A percentile compares a stretch with the other conserved stretches of the same genome.
Conservation (phyloP, 2,113 vertebrate species). For the Lates calcarifer region DNA sequence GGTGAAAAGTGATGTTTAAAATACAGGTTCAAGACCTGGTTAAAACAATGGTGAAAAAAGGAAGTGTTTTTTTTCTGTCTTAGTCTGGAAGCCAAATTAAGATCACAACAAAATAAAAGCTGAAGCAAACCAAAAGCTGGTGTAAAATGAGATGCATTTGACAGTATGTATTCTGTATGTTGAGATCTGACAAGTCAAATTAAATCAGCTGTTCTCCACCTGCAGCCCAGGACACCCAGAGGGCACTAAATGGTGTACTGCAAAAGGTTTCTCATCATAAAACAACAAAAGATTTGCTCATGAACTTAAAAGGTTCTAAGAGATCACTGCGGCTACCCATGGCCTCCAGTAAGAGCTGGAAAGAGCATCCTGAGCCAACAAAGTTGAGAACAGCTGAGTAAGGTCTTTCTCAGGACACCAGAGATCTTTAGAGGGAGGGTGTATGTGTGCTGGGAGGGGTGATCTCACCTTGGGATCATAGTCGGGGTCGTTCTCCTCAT, state of each 20-base stretch:
- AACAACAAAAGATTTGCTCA: background rate
- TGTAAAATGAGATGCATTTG: conserved; percentile 71
- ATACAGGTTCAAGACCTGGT: background rate
- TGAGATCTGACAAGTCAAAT: conserved; percentile 54
- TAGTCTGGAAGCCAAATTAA: conserved; percentile 32
- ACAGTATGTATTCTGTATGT: conserved; percentile 76
- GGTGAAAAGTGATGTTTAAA: background rate
- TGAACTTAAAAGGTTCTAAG: background rate
- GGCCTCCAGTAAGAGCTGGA: conserved; percentile 1
- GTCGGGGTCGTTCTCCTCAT: conserved; percentile 98
- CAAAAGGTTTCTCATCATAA: background rate
- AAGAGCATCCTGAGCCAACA: conserved; percentile 45
- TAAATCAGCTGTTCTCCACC: conserved; percentile 58
- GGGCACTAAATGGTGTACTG: background rate
- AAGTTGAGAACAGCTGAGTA: conserved; percentile 67
- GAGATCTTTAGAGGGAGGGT: conserved; percentile 39
- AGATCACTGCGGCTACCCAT: background rate
- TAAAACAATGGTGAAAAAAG: background rate
- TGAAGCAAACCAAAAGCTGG: conserved; percentile 61
- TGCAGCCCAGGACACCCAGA: conserved; percentile 20
- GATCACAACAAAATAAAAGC: conserved; percentile 49
- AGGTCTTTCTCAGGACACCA: conserved; percentile 47
- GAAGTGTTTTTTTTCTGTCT: background rate
- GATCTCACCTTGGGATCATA: conserved; percentile 94
- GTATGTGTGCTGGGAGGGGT: background rate